Base-by-base conservation (phyloP, 1,140 invertebrate species). In the Agrilus planipennis region DNA sequence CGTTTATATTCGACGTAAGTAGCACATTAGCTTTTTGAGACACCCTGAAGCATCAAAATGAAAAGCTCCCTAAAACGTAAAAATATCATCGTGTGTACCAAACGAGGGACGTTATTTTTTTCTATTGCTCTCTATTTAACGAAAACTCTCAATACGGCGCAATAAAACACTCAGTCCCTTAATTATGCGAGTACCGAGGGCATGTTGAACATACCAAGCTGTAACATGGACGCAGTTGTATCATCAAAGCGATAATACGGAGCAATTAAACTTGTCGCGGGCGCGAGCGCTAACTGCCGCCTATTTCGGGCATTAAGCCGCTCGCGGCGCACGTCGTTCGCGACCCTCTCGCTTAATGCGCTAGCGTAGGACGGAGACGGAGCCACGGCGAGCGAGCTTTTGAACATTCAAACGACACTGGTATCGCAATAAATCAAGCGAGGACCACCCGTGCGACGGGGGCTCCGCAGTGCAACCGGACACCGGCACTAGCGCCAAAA, bases 401-500 rank as follows among this genome's bases (percentile, higher is more conserved):
- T 4, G 3, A 9, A 21, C 15, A 60, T 60, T 58, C 53, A 53
- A 55, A 56, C 58, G 53, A 57, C 50, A 53, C 55, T 50, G 53
- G 55, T 50, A 52, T 53, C 41, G 44, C 46, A 44, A 55, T 60
- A 60, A 60, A 60, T 60, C 58, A 60, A 47, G 45, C 45, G 49
- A 44, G 47, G 55, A 58, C 55, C 55, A 58, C 55, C 55, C 55
- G 55, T 51, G 52, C 45, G 36, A 44, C 41, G 40, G 46, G 45
- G 49, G 45, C 39, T 43, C 34, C 45, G 45, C 39, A 51, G 49
- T 45, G 51, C 47, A 51, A 50, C 49, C 50, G 49, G 49, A 54
- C 51, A 54, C 52, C 49, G 54, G 53, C 51, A 51, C 54, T 53
- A 55, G 54, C 56, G 58, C 58, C 58, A 59, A 59, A 60, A 60